Base-by-base conservation (phyloP, 2,888 invertebrate species). In the Drosophila villosipedis region DNA sequence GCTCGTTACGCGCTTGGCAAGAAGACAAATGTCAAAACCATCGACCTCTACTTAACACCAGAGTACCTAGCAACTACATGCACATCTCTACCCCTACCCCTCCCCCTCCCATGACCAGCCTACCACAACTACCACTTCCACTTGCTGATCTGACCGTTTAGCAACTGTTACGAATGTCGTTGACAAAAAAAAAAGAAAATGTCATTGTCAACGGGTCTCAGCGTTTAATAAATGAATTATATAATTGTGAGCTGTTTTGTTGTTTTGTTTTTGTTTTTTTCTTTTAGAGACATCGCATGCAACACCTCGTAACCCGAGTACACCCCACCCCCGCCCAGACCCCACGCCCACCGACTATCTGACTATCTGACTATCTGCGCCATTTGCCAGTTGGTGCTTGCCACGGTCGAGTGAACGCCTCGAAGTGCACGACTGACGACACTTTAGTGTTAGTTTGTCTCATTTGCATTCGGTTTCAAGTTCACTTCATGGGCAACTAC, bases 151-250 rank as follows among this genome's bases (percentile, higher is more conserved):
- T 28, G 49, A 63, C 35, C 76, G 49, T 80, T 78, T 78, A 74
- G 60, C 63, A 68, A 82, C 53, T 66, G 55, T 64, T 72, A 67
- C 69, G 60, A 75, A 74, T 60, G 66, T 58, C 39, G 61, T 50
- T 58, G 30, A 55, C 63, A 68, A 50, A 50, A 50, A 50, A 16
- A 16, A 16, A 80, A 65, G 65, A 83, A 79, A 82, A 83, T 81
- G 76, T 75, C 82, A 81, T 82, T 83, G 84, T 81, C 82, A 82
- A 81, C 84, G 74, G 78, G 83, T 82, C 68, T 71, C 69, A 76
- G 79, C 71, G 82, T 75, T 78, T 81, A 82, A 82, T 80, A 71
- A 69, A 74, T 69, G 65, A 72, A 80, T 80, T 72, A 70, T 64
- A 80, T 80, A 80, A 80, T 73, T 76, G 65, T 47, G 53, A 72